Percentiles rank a stretch among this genome's conserved stretches.
Conservation (phyloP, 2,113 vertebrate species). For the Lichenostomus cassidix region DNA sequence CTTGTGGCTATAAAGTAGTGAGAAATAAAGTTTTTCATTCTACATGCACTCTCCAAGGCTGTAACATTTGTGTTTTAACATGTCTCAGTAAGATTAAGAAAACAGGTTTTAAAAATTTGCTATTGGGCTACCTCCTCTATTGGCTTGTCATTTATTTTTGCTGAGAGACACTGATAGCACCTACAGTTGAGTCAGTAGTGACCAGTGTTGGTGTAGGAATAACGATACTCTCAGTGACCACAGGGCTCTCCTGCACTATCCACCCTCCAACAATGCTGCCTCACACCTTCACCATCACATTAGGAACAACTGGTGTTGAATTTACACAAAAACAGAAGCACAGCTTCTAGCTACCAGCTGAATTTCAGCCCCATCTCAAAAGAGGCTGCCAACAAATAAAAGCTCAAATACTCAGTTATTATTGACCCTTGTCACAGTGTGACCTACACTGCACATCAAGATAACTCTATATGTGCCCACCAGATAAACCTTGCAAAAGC, state of each 20-base stretch:
- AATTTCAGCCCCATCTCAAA: background rate
- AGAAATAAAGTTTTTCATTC: background rate
- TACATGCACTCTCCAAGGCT: background rate
- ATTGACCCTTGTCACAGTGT: background rate
- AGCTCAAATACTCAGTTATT: background rate
- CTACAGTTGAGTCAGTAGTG: background rate
- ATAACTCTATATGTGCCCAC: fast-evolving
- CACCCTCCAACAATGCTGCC: background rate
- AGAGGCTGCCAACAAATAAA: background rate
- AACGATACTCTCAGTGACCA: background rate
- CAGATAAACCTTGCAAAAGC: background rate
- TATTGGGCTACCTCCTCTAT: background rate
- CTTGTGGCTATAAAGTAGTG: background rate
- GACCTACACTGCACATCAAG: background rate
- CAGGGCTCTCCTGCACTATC: background rate
- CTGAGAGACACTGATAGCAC: background rate
- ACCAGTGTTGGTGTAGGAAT: background rate
- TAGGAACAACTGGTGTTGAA: background rate
- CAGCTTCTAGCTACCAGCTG: background rate
- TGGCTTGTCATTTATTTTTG: background rate
- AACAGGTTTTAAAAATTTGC: background rate
- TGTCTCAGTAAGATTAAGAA: background rate
- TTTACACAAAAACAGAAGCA: background rate
- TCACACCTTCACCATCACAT: background rate
- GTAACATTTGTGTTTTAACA: background rate